Conservation (phyloP, 1,140 invertebrate genomes). For the Pogonus chalceus region DNA sequence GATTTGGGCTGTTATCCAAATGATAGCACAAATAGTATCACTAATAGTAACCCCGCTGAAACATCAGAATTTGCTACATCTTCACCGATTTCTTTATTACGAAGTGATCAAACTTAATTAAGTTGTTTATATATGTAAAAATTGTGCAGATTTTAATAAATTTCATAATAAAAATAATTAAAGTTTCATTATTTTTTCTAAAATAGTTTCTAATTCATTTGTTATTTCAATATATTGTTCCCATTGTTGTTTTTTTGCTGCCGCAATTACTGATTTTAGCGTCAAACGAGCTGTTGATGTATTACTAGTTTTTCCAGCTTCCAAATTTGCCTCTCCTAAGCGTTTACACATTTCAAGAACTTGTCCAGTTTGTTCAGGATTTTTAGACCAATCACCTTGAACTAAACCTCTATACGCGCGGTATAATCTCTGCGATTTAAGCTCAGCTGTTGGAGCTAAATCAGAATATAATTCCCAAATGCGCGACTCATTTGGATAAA, state of each 20-base stretch:
- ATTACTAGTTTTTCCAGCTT: slow-evolving; percentile 25
- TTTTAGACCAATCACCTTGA: slow-evolving; percentile 51
- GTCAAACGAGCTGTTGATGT: slow-evolving; percentile 48
- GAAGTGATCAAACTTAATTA: no score
- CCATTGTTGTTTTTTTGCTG: slow-evolving; percentile 40
- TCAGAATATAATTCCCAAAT: slow-evolving; percentile 73
- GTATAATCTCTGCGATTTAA: slow-evolving; percentile 50
- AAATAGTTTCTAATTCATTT: slow-evolving; percentile 28
- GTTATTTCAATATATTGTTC: slow-evolving; percentile 30
- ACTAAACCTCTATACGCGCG: slow-evolving; percentile 51
- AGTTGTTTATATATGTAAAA: no score
- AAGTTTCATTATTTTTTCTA: slow-evolving; percentile 22
- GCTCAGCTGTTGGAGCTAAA: slow-evolving; percentile 48
- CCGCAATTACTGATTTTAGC: slow-evolving; percentile 42
- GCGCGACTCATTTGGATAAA: slow-evolving; percentile 54
- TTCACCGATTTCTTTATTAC: neutral
- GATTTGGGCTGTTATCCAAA: neutral
- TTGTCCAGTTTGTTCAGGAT: slow-evolving; percentile 39
- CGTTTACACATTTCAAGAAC: slow-evolving; percentile 38
- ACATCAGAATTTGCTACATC: neutral
- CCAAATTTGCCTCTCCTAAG: slow-evolving; percentile 34
- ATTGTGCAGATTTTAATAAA: neutral
- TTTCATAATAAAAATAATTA: neutral
- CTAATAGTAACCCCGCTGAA: neutral
- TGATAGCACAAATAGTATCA: neutral